Evolutionary conservation across 1,140 invertebrate genomes (phyloP).

Genomic region (Whitmania pigra): DNA sequence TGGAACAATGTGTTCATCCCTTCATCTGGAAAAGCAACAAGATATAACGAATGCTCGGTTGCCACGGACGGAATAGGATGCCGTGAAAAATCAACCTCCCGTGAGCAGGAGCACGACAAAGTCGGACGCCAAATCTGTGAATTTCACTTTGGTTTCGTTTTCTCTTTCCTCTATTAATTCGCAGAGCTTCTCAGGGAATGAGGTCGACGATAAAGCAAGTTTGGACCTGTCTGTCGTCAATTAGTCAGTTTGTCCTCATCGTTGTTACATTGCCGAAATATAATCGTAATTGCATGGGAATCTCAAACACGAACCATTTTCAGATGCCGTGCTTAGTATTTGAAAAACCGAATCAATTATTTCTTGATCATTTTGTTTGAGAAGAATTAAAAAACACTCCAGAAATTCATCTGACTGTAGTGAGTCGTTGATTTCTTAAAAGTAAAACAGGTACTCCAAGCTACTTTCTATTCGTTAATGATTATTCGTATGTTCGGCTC

Average conservation of each 20-base stretch:
- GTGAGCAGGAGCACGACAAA: not conserved
- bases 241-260: too few relatives aligned
- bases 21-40: not conserved
- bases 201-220: too few relatives aligned
- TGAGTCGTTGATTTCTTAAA: not conserved
- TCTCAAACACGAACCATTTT: too few relatives aligned
- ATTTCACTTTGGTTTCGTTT: not conserved
- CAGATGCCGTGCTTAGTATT: not conserved
- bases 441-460: not conserved
- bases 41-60: too few relatives aligned
- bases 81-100: not conserved
- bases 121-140: not conserved
- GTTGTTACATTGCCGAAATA: too few relatives aligned
- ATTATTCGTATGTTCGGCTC: too few relatives aligned
- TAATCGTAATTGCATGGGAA: too few relatives aligned
- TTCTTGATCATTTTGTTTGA: constrained; percentile 4
- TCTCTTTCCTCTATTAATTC: too few relatives aligned
- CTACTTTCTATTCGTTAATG: not conserved
- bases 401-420: not conserved
- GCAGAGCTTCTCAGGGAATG: too few relatives aligned
- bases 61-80: too few relatives aligned
- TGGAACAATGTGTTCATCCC: not conserved
- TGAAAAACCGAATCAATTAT: not conserved
- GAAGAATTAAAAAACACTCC: not conserved
- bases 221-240: too few relatives aligned